phyloP scores from a whole-genome alignment of 2,797 vertebrate species.

The Pseudochaenichthys georgianus region DNA sequence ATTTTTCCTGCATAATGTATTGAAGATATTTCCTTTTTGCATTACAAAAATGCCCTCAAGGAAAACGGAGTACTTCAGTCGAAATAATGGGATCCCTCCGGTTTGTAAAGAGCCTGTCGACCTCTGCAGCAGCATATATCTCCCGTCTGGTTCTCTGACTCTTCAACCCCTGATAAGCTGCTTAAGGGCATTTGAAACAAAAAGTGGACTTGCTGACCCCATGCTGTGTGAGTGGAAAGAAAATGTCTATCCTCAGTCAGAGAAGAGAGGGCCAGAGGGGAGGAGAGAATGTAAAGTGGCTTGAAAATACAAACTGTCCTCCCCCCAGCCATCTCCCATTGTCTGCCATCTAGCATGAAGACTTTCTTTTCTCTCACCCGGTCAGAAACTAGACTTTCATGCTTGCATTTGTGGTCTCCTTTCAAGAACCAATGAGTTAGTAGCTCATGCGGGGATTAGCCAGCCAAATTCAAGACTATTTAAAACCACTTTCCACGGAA shows the following conservation, averaged over 20 bases:
- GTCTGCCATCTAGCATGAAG: constrained; percentile 44
- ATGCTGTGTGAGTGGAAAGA: constrained; percentile 53
- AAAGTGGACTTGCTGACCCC: constrained; percentile 49
- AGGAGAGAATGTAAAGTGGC: constrained; percentile 36
- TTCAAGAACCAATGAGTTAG: constrained; percentile 47
- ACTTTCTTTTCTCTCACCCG: constrained; percentile 19
- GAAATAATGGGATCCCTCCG: constrained; percentile 34
- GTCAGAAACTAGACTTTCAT: constrained; percentile 51
- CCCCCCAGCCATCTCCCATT: constrained; percentile 45
- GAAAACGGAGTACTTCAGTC: constrained; percentile 25
- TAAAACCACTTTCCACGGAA: constrained; percentile 67
- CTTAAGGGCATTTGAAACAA: constrained; percentile 56
- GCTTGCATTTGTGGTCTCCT: constrained; percentile 42
- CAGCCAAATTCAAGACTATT: constrained; percentile 50
- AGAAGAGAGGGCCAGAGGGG: constrained; percentile 46
- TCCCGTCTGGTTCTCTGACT: constrained; percentile 31
- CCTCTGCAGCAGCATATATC: constrained; percentile 10
- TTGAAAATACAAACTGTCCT: constrained; percentile 57
- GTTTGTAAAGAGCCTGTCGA: constrained; percentile 27
- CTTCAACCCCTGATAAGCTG: constrained; percentile 42
- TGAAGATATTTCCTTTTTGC: neutral
- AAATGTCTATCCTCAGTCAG: constrained; percentile 46
- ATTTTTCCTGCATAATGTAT: neutral
- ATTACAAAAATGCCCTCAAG: constrained; percentile 9
- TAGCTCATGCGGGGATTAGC: constrained; percentile 26